Base-by-base conservation (phyloP, 2,113 vertebrate genomes). In the Psephotus haematonotus region DNA sequence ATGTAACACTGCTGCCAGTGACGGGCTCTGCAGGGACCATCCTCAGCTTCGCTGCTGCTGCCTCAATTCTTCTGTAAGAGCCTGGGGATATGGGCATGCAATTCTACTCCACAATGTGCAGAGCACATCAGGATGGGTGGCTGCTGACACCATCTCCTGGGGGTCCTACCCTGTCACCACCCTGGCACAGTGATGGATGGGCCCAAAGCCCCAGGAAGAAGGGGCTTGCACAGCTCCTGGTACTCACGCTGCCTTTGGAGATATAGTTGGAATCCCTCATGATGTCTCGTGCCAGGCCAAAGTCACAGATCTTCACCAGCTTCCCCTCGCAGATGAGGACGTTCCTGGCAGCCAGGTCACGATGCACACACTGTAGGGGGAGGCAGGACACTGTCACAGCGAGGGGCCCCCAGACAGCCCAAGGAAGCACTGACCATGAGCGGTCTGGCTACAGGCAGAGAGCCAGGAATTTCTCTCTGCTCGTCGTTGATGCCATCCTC, bases 221-320 rank as follows among this genome's bases (percentile, higher is more conserved):
- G 39, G 35, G 25, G 6, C 19, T 65, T 60, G 39, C 27, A 72
- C 0, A 0, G 39, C 44, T 90, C 49, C 33, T 29, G 53, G 37
- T 70, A 98, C 99, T 99, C 95, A 99, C 99, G 0, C 98, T 99
- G 98, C 99, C 99, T 98, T 99, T 99, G 88, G 99, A 99, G 96
- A 99, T 99, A 82, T 99, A 99, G 97, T 99, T 99, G 29, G 99
- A 99, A 93, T 99, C 99, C 8, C 99, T 98, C 99, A 99, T 99
- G 97, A 99, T 99, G 98, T 99, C 99, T 89, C 99, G 98, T 2
- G 99, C 99, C 95, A 99, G 96, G 68, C 99, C 99, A 23, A 99
- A 99, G 98, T 99, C 99, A 89, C 99, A 99, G 95, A 99, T 99
- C 98, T 99, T 99, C 96, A 99, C 99, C 95, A 99, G 98, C 92